These are phyloP conservation scores for Nyctereutes procyonoides DNA, from an alignment of 2,113 vertebrate species.

Conservation along the genomic window DNA sequence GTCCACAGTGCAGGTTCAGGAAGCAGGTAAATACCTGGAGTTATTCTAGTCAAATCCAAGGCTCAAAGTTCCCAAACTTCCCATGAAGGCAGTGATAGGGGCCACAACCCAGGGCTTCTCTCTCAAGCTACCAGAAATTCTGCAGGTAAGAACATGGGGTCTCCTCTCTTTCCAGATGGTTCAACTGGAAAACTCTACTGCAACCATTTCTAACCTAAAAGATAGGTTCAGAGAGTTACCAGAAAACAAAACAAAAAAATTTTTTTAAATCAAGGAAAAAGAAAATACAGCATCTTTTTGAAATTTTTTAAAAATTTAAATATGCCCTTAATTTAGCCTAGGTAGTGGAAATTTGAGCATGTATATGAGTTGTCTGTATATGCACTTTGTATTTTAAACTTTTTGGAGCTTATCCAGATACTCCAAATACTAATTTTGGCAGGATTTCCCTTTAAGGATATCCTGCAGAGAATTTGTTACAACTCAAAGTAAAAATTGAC, in stretches of 20 bases:
- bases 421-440: conserved; percentile 62
- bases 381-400: conserved; percentile 45
- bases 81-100: conserved; percentile 42
- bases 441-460: conserved; percentile 80
- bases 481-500: conserved; percentile 77
- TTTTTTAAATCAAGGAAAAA: neutral
- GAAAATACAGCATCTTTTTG: neutral
- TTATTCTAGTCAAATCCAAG: conserved; percentile 18
- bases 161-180: neutral
- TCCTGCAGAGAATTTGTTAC: conserved; percentile 73
- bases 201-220: neutral
- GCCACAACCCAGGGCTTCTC: neutral
- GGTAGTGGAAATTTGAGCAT: conserved; percentile 12
- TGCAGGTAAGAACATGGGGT: conserved; percentile 53
- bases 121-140: neutral
- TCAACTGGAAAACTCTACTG: neutral
- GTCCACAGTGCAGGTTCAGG: neutral
- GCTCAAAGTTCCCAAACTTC: neutral
- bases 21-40: conserved; percentile 39
- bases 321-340: conserved; percentile 8
- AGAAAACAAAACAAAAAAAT: conserved; percentile 9
- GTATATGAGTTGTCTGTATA: neutral
- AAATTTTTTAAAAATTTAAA: neutral
- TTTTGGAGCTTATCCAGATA: conserved; percentile 45
- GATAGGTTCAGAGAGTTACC: neutral